phyloP scores from a whole-genome alignment of 2,113 vertebrate genomes.

The Capricornis sumatraensis region DNA sequence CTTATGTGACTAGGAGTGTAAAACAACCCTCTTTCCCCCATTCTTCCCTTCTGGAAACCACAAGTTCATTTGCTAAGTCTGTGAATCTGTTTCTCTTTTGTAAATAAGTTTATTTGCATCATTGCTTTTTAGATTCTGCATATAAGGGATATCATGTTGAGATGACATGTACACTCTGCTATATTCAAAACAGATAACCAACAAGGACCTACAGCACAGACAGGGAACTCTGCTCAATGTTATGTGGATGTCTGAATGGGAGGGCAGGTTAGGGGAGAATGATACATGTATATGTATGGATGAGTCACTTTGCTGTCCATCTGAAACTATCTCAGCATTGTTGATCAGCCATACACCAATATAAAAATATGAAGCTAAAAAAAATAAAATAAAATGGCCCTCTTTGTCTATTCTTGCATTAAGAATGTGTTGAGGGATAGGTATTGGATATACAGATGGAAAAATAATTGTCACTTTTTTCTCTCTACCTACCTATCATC shows the following conservation, averaged over 20 bases:
- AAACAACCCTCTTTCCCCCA: neutral
- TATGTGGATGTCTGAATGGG: neutral
- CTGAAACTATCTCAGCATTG: neutral
- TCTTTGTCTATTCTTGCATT: neutral
- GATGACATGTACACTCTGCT: neutral
- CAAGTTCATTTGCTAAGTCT: neutral
- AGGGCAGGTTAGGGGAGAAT: neutral
- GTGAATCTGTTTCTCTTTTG: neutral
- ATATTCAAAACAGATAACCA: neutral
- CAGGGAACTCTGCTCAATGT: neutral
- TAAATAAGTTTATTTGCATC: neutral
- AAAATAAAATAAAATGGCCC: neutral
- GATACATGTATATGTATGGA: neutral
- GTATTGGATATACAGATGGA: neutral
- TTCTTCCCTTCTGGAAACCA: neutral
- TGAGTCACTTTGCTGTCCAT: neutral
- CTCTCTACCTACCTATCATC: neutral
- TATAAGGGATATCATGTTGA: neutral
- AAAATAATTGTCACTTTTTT: neutral
- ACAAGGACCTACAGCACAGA: neutral
- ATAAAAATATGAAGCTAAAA: neutral
- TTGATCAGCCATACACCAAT: neutral
- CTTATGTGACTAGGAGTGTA: neutral
- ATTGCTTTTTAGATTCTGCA: neutral
- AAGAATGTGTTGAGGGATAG: neutral